Evolutionary conservation across 1,140 invertebrate genomes (phyloP).

Genomic region (Matsumurasca onukii): DNA sequence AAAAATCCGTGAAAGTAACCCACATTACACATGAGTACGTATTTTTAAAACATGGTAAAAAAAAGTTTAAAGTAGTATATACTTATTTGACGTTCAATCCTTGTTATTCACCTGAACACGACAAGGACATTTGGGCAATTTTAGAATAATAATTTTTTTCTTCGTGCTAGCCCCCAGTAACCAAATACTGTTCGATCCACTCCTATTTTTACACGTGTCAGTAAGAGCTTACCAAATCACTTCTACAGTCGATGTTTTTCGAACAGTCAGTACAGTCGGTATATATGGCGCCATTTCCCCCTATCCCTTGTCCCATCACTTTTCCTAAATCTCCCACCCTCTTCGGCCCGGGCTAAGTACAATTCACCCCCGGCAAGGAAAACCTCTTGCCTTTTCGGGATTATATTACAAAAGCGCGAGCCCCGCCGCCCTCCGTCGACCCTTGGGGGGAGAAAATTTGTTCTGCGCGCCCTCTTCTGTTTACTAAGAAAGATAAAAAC

Average conservation of each 20-base stretch:
- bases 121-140: too few relatives aligned
- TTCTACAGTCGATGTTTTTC: conserved; percentile 23
- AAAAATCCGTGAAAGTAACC: too few relatives aligned
- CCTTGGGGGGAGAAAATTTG: conserved; percentile 12
- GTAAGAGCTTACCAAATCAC: too few relatives aligned
- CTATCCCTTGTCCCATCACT: conserved; percentile 16
- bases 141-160: too few relatives aligned
- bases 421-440: not conserved
- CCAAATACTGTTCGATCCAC: too few relatives aligned
- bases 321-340: conserved; percentile 21
- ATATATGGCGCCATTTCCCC: conserved; percentile 4
- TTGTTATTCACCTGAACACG: too few relatives aligned
- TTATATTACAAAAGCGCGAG: conserved; percentile 23
- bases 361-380: conserved; percentile 25
- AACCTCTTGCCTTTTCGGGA: conserved; percentile 2
- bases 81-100: too few relatives aligned
- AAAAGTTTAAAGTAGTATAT: too few relatives aligned
- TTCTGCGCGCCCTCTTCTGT: conserved; percentile 17
- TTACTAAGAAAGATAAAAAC: conserved; percentile 25
- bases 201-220: too few relatives aligned
- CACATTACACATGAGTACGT: too few relatives aligned
- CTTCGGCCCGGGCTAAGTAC: conserved; percentile 23
- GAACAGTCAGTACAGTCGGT: conserved; percentile 6
- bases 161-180: too few relatives aligned
- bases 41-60: too few relatives aligned